These are phyloP conservation scores for Larimichthys crocea DNA, from an alignment of 2,113 vertebrate genomes.

Conservation along the genomic window DNA sequence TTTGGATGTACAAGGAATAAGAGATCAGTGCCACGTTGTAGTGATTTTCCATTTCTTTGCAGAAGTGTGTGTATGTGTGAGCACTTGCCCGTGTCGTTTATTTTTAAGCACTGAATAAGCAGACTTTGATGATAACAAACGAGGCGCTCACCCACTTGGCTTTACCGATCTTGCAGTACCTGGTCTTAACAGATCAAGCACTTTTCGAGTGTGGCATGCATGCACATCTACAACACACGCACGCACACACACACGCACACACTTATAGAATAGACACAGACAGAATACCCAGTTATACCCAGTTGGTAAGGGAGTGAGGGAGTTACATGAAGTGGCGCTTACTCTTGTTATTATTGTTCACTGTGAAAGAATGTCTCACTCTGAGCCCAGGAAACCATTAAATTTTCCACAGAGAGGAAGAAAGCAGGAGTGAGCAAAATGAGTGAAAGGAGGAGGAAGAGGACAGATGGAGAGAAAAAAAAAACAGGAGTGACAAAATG, in stretches of 20 bases:
- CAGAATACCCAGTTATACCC: conserved; percentile 35
- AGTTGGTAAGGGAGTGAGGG: conserved; percentile 49
- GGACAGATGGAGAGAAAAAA: conserved; percentile 66
- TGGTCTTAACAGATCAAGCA: conserved; percentile 52
- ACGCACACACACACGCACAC: conserved; percentile 10
- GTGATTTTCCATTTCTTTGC: conserved; percentile 51
- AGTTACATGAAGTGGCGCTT: conserved; percentile 76
- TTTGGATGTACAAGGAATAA: conserved; percentile 1
- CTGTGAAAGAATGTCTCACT: conserved; percentile 78
- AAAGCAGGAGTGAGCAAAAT: conserved; percentile 66
- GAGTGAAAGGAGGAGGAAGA: conserved; percentile 67
- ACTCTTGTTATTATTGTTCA: conserved; percentile 78
- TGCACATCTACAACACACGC: conserved; percentile 20
- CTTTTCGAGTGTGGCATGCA: conserved; percentile 39
- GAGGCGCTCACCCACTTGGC: conserved; percentile 38
- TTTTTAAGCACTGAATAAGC: conserved; percentile 49
- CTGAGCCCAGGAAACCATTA: conserved; percentile 83
- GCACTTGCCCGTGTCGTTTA: conserved; percentile 25
- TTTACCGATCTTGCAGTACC: conserved; percentile 43
- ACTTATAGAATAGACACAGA: conserved; percentile 25
- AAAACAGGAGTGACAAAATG: conserved; percentile 71
- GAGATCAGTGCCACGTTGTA: conserved; percentile 10
- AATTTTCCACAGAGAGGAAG: conserved; percentile 77
- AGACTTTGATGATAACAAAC: conserved; percentile 64
- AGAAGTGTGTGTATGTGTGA: conserved; percentile 21